Conservation (phyloP, 2,888 invertebrate genomes). For the Agrenia bidenticulata region DNA sequence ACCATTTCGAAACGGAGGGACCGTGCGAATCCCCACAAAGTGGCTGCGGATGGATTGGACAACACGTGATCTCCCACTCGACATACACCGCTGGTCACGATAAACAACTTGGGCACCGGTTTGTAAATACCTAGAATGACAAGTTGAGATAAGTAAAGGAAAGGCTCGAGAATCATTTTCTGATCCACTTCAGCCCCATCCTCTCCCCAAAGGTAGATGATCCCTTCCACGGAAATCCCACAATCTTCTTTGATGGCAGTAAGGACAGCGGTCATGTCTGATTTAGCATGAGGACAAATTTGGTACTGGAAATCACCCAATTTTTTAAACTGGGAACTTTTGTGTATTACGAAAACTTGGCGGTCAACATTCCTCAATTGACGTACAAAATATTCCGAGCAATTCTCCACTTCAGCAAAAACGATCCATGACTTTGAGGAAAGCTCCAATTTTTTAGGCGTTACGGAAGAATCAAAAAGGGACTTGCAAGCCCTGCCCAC, state of each 20-base stretch:
- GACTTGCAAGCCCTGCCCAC: too few relatives aligned
- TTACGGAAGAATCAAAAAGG: neutral
- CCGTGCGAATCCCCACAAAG: neutral
- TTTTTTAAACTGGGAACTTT: neutral
- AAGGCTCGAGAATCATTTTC: neutral
- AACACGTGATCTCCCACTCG: neutral
- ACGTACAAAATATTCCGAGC: neutral
- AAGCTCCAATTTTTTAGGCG: neutral
- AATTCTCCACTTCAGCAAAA: neutral
- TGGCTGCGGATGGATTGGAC: neutral
- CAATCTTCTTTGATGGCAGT: neutral
- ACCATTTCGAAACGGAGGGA: neutral
- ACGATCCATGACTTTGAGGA: neutral
- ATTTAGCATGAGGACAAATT: neutral
- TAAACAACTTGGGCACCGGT: neutral
- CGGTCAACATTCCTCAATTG: neutral
- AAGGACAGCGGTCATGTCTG: neutral
- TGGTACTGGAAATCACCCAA: neutral
- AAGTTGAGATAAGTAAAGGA: slow-evolving; percentile 1
- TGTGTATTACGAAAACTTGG: neutral
- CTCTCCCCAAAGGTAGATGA: neutral
- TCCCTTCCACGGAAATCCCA: neutral
- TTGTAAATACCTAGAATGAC: neutral
- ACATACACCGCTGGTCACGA: neutral
- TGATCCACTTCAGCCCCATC: neutral